These are phyloP conservation scores for Diachasmimorpha longicaudata DNA, from an alignment of 1,140 invertebrate species.

Conservation along the genomic window DNA sequence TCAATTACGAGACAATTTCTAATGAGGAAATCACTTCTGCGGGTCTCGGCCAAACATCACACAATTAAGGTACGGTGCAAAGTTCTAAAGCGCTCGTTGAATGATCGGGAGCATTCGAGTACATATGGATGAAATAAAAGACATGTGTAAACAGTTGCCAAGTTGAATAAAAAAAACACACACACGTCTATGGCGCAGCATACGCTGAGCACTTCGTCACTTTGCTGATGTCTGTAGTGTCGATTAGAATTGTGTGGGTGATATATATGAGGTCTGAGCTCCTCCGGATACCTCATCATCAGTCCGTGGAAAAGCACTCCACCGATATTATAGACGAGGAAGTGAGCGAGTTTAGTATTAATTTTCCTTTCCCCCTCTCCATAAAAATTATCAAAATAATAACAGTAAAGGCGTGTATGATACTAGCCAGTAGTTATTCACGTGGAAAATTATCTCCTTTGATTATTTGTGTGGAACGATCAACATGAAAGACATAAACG, in stretches of 20 bases:
- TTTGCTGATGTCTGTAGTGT: not conserved
- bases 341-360: not conserved
- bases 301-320: not conserved
- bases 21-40: too few relatives aligned
- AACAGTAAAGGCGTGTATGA: not conserved
- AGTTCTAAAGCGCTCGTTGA: not conserved
- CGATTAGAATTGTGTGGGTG: not conserved
- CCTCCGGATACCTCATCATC: not conserved
- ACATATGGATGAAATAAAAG: not conserved
- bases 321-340: not conserved
- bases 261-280: not conserved
- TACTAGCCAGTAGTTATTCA: not conserved
- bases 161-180: constrained; percentile 5
- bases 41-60: too few relatives aligned
- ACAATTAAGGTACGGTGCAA: not conserved
- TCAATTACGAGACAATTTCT: too few relatives aligned
- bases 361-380: not conserved
- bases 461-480: not conserved
- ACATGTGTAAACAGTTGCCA: not conserved
- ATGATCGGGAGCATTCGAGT: not conserved
- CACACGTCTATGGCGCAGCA: not conserved
- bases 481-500: constrained; percentile 42
- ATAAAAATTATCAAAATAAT: not conserved
- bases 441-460: not conserved
- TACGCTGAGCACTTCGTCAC: not conserved